These are phyloP conservation scores for Euura lappo DNA, from an alignment of 1,140 invertebrate genomes.

Conservation along the genomic window DNA sequence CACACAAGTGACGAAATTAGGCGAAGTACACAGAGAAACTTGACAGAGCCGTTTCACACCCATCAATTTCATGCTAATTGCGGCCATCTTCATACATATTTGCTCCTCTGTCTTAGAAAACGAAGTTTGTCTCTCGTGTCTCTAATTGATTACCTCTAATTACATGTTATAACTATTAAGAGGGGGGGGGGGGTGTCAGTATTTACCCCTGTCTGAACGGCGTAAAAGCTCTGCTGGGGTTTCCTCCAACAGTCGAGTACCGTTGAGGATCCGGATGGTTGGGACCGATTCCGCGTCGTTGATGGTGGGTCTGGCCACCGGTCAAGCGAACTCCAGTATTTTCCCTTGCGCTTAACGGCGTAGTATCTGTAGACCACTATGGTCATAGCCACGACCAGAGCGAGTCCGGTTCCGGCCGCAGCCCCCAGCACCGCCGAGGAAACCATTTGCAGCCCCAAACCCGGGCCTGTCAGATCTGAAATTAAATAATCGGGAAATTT, in stretches of 20 bases:
- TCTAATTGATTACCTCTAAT: no score
- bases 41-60: no score
- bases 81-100: no score
- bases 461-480: not conserved
- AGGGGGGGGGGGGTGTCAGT: not conserved
- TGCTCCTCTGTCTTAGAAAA: no score
- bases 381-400: conserved; percentile 68
- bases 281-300: not conserved
- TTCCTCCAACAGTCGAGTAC: conserved; percentile 33
- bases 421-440: conserved; percentile 69
- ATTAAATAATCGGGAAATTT: not conserved
- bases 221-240: conserved; percentile 35
- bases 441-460: conserved; percentile 53
- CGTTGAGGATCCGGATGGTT: not conserved
- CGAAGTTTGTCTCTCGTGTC: no score
- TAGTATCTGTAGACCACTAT: conserved; percentile 73
- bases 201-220: conserved; percentile 35
- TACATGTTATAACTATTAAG: no score
- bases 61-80: no score
- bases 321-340: conserved; percentile 66
- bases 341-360: conserved; percentile 57
- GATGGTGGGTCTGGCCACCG: conserved; percentile 51
- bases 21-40: no score
- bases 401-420: conserved; percentile 68
- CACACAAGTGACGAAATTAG: no score